Evolutionary conservation across 2,888 invertebrate genomes (phyloP).

Genomic region (Ophion ellenae): DNA sequence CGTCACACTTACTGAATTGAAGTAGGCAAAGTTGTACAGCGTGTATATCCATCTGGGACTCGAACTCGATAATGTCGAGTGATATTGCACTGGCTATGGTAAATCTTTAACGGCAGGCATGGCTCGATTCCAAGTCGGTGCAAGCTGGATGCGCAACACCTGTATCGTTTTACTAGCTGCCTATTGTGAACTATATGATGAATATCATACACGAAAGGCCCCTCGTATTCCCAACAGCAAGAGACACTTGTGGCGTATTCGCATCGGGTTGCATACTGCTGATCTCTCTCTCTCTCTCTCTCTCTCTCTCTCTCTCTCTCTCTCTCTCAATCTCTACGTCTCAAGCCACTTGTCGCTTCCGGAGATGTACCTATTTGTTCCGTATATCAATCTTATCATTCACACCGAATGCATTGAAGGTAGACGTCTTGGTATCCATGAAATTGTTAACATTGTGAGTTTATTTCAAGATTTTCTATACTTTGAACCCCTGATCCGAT

Average conservation of each 20-base stretch:
- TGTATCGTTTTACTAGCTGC: conserved; percentile 40
- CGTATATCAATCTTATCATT: conserved; percentile 6
- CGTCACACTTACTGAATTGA: neutral
- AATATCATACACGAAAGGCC: conserved; percentile 20
- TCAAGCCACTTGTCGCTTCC: conserved; percentile 43
- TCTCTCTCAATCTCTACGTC: conserved; percentile 21
- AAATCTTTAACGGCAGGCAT: conserved; percentile 37
- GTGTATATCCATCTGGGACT: conserved; percentile 8
- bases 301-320: conserved; percentile 17
- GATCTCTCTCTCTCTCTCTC: conserved; percentile 28
- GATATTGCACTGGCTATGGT: conserved; percentile 18
- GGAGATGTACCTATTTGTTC: neutral
- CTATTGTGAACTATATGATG: conserved; percentile 29
- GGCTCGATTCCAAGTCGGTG: conserved; percentile 55
- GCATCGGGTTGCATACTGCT: conserved; percentile 1
- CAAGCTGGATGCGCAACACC: conserved; percentile 17
- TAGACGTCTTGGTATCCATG: neutral
- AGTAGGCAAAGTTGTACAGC: conserved; percentile 9
- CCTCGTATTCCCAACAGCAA: conserved; percentile 41
- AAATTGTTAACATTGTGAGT: neutral
- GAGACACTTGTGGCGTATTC: conserved; percentile 60
- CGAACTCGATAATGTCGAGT: conserved; percentile 7
- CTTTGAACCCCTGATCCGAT: too few relatives aligned
- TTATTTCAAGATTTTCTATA: neutral
- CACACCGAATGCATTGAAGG: neutral